Conservation (phyloP, 2,888 invertebrate genomes). For the Rhynchonema sp. region DNA sequence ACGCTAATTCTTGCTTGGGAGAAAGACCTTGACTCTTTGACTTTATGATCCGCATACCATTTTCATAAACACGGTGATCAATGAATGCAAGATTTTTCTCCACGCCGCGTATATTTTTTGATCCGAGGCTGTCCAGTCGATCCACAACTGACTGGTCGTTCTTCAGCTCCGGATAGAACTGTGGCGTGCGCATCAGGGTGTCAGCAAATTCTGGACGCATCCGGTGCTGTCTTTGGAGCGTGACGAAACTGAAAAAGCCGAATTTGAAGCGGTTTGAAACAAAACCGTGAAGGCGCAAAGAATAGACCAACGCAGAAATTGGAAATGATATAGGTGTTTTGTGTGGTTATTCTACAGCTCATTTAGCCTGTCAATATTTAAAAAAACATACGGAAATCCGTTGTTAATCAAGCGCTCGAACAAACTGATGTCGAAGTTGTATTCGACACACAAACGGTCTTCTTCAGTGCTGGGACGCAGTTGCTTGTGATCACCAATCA, state of each 20-base stretch:
- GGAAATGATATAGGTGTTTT: too few species aligned
- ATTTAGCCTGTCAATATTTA: too few species aligned
- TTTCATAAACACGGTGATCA: background rate
- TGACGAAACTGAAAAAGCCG: conserved; percentile 36
- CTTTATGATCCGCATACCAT: too few species aligned
- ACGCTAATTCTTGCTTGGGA: too few species aligned
- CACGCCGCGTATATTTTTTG: conserved; percentile 45
- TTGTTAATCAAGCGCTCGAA: conserved; percentile 60
- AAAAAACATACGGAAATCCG: conserved; percentile 40
- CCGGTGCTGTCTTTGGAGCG: conserved; percentile 48
- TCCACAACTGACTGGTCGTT: conserved; percentile 34
- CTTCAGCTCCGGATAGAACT: conserved; percentile 44
- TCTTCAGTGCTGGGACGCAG: conserved; percentile 51
- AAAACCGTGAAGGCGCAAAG: conserved; percentile 35
- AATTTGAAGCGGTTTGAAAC: background rate
- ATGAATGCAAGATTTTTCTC: conserved; percentile 30
- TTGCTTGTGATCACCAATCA: conserved; percentile 70
- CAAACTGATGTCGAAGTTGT: conserved; percentile 52
- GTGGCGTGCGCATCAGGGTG: conserved; percentile 41
- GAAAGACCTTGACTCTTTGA: too few species aligned
- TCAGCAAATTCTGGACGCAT: conserved; percentile 50
- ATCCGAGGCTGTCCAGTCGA: too few species aligned
- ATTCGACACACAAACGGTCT: conserved; percentile 45
- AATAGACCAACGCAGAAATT: conserved; percentile 50
- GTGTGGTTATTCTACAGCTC: too few species aligned